Percentiles rank a stretch among this genome's conserved stretches.
phyloP scores from a whole-genome alignment of 1,140 invertebrate genomes.

The Tetramorium simillimum region DNA sequence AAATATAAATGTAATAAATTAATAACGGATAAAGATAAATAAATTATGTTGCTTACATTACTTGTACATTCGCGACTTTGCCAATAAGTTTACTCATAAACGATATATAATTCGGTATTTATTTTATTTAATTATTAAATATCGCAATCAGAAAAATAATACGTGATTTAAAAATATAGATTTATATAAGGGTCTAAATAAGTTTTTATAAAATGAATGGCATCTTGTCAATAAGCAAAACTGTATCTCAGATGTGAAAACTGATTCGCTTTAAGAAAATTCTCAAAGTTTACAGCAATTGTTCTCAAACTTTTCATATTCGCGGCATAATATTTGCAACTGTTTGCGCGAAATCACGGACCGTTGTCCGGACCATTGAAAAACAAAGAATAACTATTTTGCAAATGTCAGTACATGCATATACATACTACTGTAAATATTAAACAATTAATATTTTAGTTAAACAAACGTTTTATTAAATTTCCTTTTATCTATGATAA shows the following conservation, averaged over 20 bases:
- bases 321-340: background rate
- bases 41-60: too few relatives aligned
- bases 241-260: background rate
- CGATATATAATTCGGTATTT: background rate
- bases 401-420: background rate
- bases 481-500: background rate
- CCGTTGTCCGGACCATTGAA: too few relatives aligned
- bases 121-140: background rate
- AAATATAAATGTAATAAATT: too few relatives aligned
- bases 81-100: too few relatives aligned
- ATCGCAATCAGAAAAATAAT: background rate
- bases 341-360: background rate
- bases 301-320: background rate
- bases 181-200: background rate
- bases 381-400: background rate
- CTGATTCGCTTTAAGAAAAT: background rate
- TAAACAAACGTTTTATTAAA: too few relatives aligned
- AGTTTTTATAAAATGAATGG: background rate
- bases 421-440: background rate
- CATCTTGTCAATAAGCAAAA: background rate
- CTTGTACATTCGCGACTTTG: too few relatives aligned
- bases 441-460: too few relatives aligned
- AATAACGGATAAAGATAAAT: too few relatives aligned
- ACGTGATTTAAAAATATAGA: background rate
- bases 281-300: background rate